Evolutionary conservation across 2,888 invertebrate genomes (phyloP), one percentile per base, ranked within the genome.

Genomic region (Luffia ferchaultella): DNA sequence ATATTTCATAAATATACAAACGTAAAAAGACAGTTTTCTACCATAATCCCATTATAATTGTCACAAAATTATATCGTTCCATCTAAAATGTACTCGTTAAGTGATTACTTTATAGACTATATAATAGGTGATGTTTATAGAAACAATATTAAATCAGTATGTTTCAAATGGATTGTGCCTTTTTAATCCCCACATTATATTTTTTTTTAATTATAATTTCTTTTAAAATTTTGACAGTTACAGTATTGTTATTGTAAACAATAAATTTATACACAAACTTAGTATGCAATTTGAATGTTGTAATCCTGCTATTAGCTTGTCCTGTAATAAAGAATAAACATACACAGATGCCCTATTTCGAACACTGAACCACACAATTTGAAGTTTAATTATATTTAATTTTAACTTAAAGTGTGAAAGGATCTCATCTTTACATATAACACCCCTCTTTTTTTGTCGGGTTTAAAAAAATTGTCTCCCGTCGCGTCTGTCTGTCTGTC

Each of bases 101-200:
- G 59, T 65, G 65, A 73, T 68, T 66, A 68, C 68, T 74, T 73
- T 65, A 66, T 73, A 64, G 71, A 74, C 73, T 77, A 73, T 78
- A 65, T 73, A 73, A 75, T 77, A 80, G 79, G 70, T 72, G 76
- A 74, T 80, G 72, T 82, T 79, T 68, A 75, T 79, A 82, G 68
- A 72, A 72, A 73, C 76, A 74, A 70, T 72, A 83, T 83, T 82
- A 83, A 83, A 82, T 80, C 79, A 68, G 76, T 68, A 78, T 71
- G 77, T 77, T 80, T 68, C 73, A 80, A 79, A 80, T 73, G 73
- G 73, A 76, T 60, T 60, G 62, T 65, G 62, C 68, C 56, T 69
- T 79, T 80, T 83, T 75, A 78, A 74, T 79, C 67, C 68, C 68
- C 12, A 12, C n/a, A n/a, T n/a, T n/a, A n/a, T n/a, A n/a, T n/a